These are phyloP conservation scores for Griposia aprilina DNA, from an alignment of 2,888 invertebrate species.

Conservation along the genomic window DNA sequence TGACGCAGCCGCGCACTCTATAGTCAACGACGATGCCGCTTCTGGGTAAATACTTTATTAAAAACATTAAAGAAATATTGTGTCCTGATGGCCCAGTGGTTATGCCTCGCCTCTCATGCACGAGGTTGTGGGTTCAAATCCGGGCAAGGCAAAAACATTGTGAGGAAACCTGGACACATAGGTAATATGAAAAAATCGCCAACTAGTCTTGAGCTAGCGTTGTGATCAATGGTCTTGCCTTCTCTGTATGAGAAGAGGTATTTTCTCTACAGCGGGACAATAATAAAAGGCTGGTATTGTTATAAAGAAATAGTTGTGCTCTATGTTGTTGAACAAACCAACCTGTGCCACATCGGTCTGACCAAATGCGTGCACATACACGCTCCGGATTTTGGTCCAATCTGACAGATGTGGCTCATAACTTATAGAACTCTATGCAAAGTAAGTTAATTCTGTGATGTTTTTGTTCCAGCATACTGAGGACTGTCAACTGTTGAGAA, in stretches of 20 bases:
- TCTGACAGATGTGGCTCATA: not conserved
- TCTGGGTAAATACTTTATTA: constrained; percentile 71
- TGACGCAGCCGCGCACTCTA: constrained; percentile 57
- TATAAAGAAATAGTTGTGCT: not conserved
- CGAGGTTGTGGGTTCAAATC: not conserved
- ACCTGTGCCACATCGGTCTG: not conserved
- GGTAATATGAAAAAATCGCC: not conserved
- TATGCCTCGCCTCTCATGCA: not conserved
- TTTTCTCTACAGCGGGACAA: too few relatives aligned
- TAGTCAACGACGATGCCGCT: constrained; percentile 72
- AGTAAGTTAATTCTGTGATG: constrained; percentile 12
- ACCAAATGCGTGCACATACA: not conserved
- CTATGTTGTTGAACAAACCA: not conserved
- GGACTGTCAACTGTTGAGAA: constrained; percentile 84
- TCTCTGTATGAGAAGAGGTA: too few relatives aligned
- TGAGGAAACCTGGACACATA: not conserved
- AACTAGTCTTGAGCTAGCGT: not conserved
- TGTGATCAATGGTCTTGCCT: not conserved
- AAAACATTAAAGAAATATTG: not conserved
- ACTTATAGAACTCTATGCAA: not conserved
- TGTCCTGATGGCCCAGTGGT: too few relatives aligned
- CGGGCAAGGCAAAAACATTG: not conserved
- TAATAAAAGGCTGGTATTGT: not conserved
- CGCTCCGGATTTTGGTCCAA: not conserved
- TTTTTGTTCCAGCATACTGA: constrained; percentile 80